Conservation (phyloP, 1,140 invertebrate genomes). For the Antheraea pernyi region DNA sequence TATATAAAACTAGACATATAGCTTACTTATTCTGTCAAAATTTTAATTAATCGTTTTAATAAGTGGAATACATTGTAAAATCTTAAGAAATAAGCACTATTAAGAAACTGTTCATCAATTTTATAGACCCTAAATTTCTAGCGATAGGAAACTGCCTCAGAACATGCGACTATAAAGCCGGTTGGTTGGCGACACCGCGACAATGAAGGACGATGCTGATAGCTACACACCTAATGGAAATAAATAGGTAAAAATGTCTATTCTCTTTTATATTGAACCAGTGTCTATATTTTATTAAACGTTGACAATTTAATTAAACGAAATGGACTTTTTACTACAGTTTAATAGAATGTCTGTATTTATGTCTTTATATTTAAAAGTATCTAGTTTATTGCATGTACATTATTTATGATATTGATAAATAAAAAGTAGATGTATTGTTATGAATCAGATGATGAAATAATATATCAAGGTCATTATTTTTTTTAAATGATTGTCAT, state of each 20-base stretch:
- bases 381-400: no score
- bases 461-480: no score
- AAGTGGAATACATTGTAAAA: constrained; percentile 22
- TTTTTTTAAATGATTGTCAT: no score
- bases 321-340: neutral
- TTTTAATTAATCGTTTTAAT: neutral
- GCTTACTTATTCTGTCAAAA: no score
- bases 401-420: no score
- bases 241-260: constrained; percentile 17
- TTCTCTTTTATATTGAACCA: constrained; percentile 11
- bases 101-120: constrained; percentile 65
- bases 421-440: no score
- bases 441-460: no score
- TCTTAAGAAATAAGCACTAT: constrained; percentile 39
- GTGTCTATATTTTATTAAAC: neutral
- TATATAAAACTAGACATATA: no score
- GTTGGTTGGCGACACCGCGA: constrained; percentile 50
- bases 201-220: constrained; percentile 45
- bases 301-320: neutral
- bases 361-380: no score
- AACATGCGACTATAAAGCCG: constrained; percentile 64
- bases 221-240: constrained; percentile 31
- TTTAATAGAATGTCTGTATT: no score
- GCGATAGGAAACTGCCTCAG: constrained; percentile 53
- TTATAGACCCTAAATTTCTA: constrained; percentile 68